These are phyloP conservation scores for Platalea minor DNA, from an alignment of 2,797 vertebrate genomes.

Conservation along the genomic window DNA sequence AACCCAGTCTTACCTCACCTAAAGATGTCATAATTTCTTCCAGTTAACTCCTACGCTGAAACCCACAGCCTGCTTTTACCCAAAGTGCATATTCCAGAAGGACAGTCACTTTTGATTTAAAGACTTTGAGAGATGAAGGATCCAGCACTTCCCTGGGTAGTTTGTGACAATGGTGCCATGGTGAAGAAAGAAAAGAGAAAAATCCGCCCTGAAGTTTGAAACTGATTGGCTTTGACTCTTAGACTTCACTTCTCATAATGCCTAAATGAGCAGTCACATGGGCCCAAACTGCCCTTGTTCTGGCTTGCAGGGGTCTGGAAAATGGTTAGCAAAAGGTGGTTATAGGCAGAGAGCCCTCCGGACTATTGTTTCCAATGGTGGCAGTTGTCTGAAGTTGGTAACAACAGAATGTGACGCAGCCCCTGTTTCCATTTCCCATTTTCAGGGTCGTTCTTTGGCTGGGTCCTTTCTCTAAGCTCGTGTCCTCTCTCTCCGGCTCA, in stretches of 20 bases:
- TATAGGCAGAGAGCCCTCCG: background rate
- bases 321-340: background rate
- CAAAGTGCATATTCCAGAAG: background rate
- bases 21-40: background rate
- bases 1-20: background rate
- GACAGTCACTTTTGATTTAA: background rate
- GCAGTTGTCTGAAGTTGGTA: background rate
- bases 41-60: background rate
- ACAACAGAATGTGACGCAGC: background rate
- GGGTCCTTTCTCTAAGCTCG: background rate
- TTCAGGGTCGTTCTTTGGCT: background rate
- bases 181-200: background rate
- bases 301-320: background rate
- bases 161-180: background rate
- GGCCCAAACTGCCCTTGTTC: background rate
- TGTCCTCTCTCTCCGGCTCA: background rate
- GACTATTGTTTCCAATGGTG: background rate
- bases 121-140: background rate
- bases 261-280: background rate
- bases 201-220: background rate
- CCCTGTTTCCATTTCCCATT: background rate
- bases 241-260: background rate
- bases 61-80: background rate
- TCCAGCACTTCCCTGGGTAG: background rate
- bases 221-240: background rate